Evolutionary conservation across 2,797 vertebrate genomes (phyloP).

Genomic region (Enteromius thamalakanensis): DNA sequence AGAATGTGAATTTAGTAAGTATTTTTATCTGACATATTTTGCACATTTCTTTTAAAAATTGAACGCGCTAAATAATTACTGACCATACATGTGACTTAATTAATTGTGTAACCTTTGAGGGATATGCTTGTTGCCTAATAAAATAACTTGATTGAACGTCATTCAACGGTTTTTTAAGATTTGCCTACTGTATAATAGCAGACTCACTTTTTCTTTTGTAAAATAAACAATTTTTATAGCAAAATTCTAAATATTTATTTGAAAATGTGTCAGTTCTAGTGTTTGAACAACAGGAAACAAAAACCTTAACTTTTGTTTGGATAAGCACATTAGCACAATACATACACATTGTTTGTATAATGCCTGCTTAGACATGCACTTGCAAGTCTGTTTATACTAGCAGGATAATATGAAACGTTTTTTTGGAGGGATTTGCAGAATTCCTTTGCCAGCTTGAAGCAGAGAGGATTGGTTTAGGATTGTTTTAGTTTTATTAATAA

Average conservation of each 20-base stretch:
- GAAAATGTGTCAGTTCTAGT: background rate
- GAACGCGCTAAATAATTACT: conserved; percentile 8
- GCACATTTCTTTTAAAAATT: background rate
- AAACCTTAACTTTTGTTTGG: background rate
- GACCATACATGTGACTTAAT: background rate
- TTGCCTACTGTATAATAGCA: background rate
- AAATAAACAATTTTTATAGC: background rate
- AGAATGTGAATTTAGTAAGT: conserved; percentile 79
- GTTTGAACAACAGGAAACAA: background rate
- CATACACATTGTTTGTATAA: background rate
- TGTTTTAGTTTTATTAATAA: conserved; percentile 5
- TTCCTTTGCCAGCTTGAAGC: background rate
- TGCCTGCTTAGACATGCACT: background rate
- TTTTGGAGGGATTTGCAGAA: conserved; percentile 2
- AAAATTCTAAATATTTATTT: background rate
- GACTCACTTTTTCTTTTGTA: background rate
- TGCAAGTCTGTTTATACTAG: background rate
- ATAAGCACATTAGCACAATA: conserved; percentile 6
- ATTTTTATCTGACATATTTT: conserved; percentile 63
- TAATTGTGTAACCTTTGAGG: background rate
- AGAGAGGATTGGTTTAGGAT: background rate
- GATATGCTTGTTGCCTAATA: background rate
- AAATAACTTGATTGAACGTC: conserved; percentile 12
- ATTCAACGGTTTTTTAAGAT: conserved; percentile 3
- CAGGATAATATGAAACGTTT: background rate